Base-by-base conservation (phyloP, 92 coral and sea anemone species). In the Epizoanthus rinbou region DNA sequence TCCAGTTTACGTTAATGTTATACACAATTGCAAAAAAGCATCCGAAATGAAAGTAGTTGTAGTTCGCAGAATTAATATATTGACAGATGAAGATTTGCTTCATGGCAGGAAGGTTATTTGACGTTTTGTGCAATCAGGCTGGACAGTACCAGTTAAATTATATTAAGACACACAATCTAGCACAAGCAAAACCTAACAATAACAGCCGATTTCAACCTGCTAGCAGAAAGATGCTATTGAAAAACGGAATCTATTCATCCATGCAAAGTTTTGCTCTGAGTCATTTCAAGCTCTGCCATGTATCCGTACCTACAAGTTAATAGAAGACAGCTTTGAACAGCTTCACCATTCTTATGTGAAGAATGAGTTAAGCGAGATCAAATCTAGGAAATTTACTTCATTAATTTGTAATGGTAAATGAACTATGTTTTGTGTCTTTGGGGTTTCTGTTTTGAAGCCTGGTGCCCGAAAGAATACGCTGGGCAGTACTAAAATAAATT, bases 321-420 rank as follows among this genome's bases (percentile, higher is more conserved):
- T 47, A 47, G 15, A 9, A 1, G 54, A 47, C 54, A 47, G 14
- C 7, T 47, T 43, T 43, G 50, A 43, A 39, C 37, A 31, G 14
- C 80, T 57, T 57, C 28, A 0, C 43, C 23, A 8, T 76, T 76
- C 47, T 35, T 3, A 39, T 19, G 57, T 33, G 14, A 21, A 78
- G 64, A 52, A 75, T 57, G 82, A 62, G 37, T 78, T 78, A 62
- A 62, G 82, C 31, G 17, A 78, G 82, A 78, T 78, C 82, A 78
- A 78, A 78, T 59, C 82, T 78, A 24, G 71, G 64, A 50, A 78
- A 78, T 78, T 62, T 78, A 41, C 6, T 43, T 78, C 69, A 78
- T 78, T 59, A 78, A 78, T 59, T 41, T 78, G 19, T 78, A 78
- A 78, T 78, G 70, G n/a, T 45, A 74, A 57, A 59, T 64, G 10